These are phyloP conservation scores for Ephialtes manifestator DNA, from an alignment of 2,888 invertebrate species.

Conservation along the genomic window DNA sequence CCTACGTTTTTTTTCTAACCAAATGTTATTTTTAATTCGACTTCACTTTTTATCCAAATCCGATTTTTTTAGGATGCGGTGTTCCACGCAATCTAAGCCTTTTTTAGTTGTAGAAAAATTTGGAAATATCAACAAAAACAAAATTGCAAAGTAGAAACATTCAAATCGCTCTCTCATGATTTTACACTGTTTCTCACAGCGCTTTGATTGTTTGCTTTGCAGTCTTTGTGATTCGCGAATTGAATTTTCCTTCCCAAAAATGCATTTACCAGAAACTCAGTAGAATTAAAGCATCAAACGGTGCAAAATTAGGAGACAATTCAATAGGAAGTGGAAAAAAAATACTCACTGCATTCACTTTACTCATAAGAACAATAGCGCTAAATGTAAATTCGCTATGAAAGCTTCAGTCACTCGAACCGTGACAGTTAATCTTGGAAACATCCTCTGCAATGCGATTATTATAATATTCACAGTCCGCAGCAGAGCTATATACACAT, in stretches of 20 bases:
- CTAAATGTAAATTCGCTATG: slow-evolving; percentile 13
- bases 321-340: neutral
- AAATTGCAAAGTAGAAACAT: too few relatives aligned
- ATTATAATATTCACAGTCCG: slow-evolving; percentile 43
- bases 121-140: too few relatives aligned
- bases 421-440: slow-evolving; percentile 31
- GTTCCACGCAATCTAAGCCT: too few relatives aligned
- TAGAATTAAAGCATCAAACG: neutral
- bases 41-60: too few relatives aligned
- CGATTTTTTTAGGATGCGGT: too few relatives aligned
- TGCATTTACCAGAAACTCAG: neutral
- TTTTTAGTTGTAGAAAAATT: too few relatives aligned
- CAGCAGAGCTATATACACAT: slow-evolving; percentile 1
- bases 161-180: too few relatives aligned
- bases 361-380: neutral
- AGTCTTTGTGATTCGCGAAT: neutral
- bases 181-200: too few relatives aligned
- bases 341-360: neutral
- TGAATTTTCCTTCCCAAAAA: too few relatives aligned
- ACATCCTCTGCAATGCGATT: slow-evolving; percentile 45
- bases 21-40: too few relatives aligned
- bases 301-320: neutral
- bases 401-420: slow-evolving; percentile 11
- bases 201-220: too few relatives aligned
- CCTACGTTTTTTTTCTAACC: too few relatives aligned